phyloP scores from a whole-genome alignment of 92 coral and sea anemone species.

The Porites lobata region DNA sequence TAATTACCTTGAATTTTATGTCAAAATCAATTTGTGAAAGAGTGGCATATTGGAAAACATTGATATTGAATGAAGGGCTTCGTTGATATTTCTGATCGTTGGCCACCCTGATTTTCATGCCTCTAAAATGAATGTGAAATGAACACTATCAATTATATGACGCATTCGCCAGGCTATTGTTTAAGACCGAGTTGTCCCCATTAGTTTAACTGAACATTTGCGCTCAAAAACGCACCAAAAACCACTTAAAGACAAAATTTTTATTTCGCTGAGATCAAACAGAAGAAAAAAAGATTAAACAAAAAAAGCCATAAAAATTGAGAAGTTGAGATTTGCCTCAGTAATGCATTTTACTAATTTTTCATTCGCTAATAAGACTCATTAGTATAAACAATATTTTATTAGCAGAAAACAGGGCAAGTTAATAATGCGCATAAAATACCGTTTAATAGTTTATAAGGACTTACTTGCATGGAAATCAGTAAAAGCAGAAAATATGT shows the following conservation, averaged over 20 bases:
- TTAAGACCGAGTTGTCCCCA: background rate
- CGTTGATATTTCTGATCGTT: conserved; percentile 2
- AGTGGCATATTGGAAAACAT: conserved; percentile 40
- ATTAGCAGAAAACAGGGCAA: background rate
- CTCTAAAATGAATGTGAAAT: conserved; percentile 3
- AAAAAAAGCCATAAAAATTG: background rate
- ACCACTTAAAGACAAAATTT: background rate
- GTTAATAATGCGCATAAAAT: background rate
- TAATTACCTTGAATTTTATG: conserved; percentile 53
- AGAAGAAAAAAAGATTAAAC: background rate
- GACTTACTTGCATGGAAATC: background rate
- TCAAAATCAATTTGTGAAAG: conserved; percentile 36
- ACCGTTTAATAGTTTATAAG: background rate
- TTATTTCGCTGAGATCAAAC: background rate
- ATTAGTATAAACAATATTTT: conserved; percentile 8
- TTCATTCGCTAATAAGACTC: conserved; percentile 6
- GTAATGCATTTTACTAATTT: background rate
- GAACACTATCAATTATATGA: conserved; percentile 2
- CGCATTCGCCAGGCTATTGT: conserved; percentile 12
- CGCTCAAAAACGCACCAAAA: background rate
- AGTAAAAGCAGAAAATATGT: background rate
- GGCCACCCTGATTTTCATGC: background rate
- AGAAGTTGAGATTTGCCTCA: background rate
- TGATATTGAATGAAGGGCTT: conserved; percentile 22
- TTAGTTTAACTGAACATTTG: background rate